Evolutionary conservation across 2,797 vertebrate species (phyloP).

Genomic region (Enteromius radiatus): DNA sequence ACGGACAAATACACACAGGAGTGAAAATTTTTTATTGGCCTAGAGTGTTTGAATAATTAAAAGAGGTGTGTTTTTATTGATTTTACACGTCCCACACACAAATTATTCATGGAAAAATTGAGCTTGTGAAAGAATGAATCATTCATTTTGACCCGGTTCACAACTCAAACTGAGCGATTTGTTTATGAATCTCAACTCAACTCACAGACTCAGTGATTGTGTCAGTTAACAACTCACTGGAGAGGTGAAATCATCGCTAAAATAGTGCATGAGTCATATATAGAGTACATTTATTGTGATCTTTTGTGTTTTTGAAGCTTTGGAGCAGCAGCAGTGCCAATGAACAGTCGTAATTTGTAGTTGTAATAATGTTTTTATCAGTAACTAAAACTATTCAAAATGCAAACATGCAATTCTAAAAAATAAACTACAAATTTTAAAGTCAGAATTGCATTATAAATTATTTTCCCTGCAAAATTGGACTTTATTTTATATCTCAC

Average conservation of each 20-base stretch:
- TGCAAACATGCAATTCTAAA: too few species aligned
- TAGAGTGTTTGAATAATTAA: neutral
- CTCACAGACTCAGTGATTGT: neutral
- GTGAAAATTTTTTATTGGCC: neutral
- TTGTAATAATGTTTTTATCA: neutral
- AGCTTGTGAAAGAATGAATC: neutral
- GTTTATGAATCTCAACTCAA: neutral
- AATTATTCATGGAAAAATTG: neutral
- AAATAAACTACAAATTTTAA: too few species aligned
- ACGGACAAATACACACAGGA: neutral
- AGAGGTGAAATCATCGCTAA: neutral
- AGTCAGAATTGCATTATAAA: too few species aligned
- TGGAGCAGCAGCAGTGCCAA: neutral
- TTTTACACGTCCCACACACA: neutral
- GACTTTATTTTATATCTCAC: too few species aligned
- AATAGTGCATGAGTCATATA: neutral
- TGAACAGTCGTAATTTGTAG: neutral
- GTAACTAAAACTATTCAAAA: neutral
- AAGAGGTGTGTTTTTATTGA: neutral
- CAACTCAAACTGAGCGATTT: neutral
- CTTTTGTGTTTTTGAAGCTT: neutral
- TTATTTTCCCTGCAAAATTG: too few species aligned
- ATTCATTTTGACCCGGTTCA: neutral
- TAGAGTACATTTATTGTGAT: neutral
- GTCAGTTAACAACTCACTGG: neutral